Evolutionary conservation across 2,797 vertebrate species (phyloP), one percentile per base, ranked within the genome.

Genomic region (Rhabdophis nuchalis): DNA sequence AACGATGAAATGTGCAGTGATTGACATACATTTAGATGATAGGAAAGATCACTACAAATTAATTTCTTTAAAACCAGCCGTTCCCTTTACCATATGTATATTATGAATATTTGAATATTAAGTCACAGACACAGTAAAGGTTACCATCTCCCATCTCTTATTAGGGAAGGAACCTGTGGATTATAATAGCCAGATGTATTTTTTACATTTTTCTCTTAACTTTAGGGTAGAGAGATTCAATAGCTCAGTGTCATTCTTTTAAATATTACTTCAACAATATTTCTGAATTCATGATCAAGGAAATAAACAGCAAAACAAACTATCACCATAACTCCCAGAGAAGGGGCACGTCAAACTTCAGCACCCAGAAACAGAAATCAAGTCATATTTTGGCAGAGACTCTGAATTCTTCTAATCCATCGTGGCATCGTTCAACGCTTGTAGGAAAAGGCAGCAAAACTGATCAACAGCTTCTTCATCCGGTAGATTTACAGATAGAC

Each of bases 381-480:
- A 94, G 91, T 97, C 95, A 91, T 94, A 94, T 96, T 95, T 97
- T 97, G 97, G 97, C 96, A 96, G 96, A 95, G 96, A 88, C 68
- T 97, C 94, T 95, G 0, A 89, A 95, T 96, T 92, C 92, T 92
- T 94, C 95, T 96, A 96, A 94, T 96, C 94, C 92, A 96, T 95
- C 95, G 94, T 93, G 97, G 97, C 96, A 97, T 96, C 96, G 94
- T 97, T 97, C 93, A 96, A 93, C 92, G 94, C 95, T 94, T 96
- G 93, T 93, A 96, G 95, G 96, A 97, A 97, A 98, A 94, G 98
- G 98, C 98, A 97, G 97, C 97, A 98, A 96, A 96, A 97, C 95
- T 88, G 91, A 94, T 97, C 97, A 98, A 98, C 98, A 97, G 98
- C 97, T 97, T 97, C 95, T 97, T 97, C 97, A 86, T 46, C 97